These are phyloP conservation scores for Oreochromis tanganicae DNA, from an alignment of 2,113 vertebrate genomes.

Conservation along the genomic window DNA sequence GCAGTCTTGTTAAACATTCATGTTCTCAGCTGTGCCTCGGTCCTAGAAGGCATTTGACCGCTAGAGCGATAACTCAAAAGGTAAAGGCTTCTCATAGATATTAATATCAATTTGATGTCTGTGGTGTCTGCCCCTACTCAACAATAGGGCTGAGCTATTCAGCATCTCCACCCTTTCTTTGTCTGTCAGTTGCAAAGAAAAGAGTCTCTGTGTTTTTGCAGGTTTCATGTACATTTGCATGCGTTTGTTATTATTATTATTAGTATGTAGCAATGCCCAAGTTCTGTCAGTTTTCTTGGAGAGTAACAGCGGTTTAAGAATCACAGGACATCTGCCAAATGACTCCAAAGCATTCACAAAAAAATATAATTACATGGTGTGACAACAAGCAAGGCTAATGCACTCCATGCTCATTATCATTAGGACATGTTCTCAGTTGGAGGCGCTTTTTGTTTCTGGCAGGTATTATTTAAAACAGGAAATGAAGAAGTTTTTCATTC, in stretches of 20 bases:
- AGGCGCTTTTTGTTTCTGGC: slow-evolving; percentile 12
- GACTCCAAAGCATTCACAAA: neutral
- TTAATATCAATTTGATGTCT: slow-evolving; percentile 64
- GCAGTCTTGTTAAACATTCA: slow-evolving; percentile 71
- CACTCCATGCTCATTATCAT: slow-evolving; percentile 1
- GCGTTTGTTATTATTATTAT: neutral
- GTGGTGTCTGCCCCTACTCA: slow-evolving; percentile 15
- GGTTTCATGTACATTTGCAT: neutral
- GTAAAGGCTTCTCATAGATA: slow-evolving; percentile 60
- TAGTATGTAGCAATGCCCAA: neutral
- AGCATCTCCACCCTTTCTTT: neutral
- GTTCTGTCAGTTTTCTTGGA: neutral
- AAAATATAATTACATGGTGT: neutral
- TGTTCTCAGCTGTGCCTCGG: slow-evolving; percentile 49
- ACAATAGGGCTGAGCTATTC: neutral
- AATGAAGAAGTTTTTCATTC: slow-evolving; percentile 26
- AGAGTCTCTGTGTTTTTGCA: neutral
- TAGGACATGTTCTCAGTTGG: slow-evolving; percentile 21
- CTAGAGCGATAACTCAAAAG: slow-evolving; percentile 58
- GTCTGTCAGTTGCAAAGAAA: neutral
- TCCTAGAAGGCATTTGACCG: slow-evolving; percentile 63
- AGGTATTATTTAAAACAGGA: slow-evolving; percentile 42
- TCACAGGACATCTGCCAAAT: neutral
- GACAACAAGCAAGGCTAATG: neutral
- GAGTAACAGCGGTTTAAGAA: neutral